phyloP scores from a whole-genome alignment of 2,888 invertebrate genomes.

The Lasioglossum morio region DNA sequence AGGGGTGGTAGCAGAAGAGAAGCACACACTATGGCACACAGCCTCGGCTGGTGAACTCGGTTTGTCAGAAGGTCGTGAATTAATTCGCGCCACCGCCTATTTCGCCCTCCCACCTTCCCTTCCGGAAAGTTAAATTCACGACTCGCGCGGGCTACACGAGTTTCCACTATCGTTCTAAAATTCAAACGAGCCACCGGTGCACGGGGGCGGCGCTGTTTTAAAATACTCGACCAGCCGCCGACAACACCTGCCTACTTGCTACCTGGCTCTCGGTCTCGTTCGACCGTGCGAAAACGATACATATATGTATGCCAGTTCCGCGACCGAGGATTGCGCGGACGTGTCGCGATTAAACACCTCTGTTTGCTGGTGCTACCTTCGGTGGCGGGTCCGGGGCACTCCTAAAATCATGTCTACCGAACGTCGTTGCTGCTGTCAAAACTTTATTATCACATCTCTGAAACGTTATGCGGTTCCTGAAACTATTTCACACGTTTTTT shows the following conservation, averaged over 20 bases:
- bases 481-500: too few relatives aligned
- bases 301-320: background rate
- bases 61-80: conserved; percentile 74
- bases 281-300: conserved; percentile 11
- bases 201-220: conserved; percentile 67
- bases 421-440: too few relatives aligned
- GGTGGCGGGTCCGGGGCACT: background rate
- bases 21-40: background rate
- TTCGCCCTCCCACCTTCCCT: conserved; percentile 21
- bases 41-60: conserved; percentile 59
- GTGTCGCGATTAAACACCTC: conserved; percentile 4
- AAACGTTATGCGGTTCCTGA: too few relatives aligned
- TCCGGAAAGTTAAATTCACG: conserved; percentile 74
- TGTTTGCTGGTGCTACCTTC: background rate
- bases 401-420: background rate
- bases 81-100: conserved; percentile 67
- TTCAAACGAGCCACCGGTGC: conserved; percentile 72
- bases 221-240: conserved; percentile 59
- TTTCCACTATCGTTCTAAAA: conserved; percentile 77
- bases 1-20: background rate
- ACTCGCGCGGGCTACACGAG: conserved; percentile 73
- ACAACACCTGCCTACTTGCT: conserved; percentile 16
- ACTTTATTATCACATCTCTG: too few relatives aligned
- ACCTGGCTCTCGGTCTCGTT: conserved; percentile 11
- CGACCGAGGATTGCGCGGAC: background rate